These are phyloP conservation scores for Epinotia bilunana DNA, from an alignment of 2,888 invertebrate species.

Conservation along the genomic window DNA sequence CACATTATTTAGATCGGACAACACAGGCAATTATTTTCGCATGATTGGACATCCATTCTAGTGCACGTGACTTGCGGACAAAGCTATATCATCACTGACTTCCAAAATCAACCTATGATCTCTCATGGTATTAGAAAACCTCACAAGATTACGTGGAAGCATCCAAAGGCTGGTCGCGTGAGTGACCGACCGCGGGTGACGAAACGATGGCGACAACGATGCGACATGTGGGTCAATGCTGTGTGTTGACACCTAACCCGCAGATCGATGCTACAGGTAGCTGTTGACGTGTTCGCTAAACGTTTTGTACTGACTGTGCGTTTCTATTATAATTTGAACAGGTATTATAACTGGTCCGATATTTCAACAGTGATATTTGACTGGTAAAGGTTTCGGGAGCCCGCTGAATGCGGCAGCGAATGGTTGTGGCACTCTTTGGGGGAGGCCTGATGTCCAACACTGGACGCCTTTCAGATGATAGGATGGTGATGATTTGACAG, in stretches of 20 bases:
- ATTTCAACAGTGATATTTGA: too few species aligned
- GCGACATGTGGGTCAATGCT: constrained; percentile 78
- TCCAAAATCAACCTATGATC: not conserved
- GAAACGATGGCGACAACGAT: constrained; percentile 53
- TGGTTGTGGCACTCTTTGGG: too few species aligned
- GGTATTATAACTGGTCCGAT: not conserved
- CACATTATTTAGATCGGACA: too few species aligned
- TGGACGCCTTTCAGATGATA: too few species aligned
- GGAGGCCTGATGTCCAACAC: too few species aligned
- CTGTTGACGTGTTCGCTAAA: not conserved
- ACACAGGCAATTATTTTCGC: too few species aligned
- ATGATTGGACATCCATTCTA: not conserved
- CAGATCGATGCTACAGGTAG: constrained; percentile 44
- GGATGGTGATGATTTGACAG: too few species aligned
- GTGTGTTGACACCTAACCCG: constrained; percentile 65
- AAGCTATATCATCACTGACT: not conserved
- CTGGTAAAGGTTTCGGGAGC: too few species aligned
- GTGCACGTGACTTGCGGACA: not conserved
- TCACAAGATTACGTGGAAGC: constrained; percentile 19
- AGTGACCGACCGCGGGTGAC: constrained; percentile 47
- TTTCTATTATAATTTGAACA: not conserved
- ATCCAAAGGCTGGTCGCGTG: constrained; percentile 29
- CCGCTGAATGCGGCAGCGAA: too few species aligned
- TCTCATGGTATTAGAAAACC: constrained; percentile 29
- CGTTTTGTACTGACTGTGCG: not conserved